phyloP scores from a whole-genome alignment of 1,140 invertebrate species.

The Wasmannia auropunctata region DNA sequence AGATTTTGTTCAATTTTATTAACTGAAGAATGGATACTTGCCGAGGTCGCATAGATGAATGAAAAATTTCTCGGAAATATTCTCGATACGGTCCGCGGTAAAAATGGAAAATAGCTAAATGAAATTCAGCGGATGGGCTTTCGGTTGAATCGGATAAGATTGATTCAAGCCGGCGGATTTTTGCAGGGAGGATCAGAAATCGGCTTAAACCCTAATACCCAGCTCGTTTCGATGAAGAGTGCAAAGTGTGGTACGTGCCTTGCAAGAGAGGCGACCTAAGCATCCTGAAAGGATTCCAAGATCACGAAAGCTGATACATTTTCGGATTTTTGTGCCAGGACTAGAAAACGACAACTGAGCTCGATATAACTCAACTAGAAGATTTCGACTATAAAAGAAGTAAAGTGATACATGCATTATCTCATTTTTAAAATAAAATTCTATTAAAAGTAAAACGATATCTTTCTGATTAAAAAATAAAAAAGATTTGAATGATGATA shows the following conservation, averaged over 20 bases:
- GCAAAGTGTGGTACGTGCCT: conserved; percentile 68
- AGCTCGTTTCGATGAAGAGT: conserved; percentile 69
- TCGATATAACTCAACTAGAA: neutral
- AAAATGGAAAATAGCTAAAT: conserved; percentile 51
- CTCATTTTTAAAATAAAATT: neutral
- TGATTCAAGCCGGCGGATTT: conserved; percentile 65
- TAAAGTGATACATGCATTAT: neutral
- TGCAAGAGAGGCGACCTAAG: conserved; percentile 58
- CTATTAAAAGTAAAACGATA: neutral
- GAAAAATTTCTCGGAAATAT: conserved; percentile 55
- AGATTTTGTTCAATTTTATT: conserved; percentile 12
- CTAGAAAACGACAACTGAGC: neutral
- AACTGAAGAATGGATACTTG: neutral
- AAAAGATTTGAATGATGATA: neutral
- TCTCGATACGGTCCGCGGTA: conserved; percentile 29
- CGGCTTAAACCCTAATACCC: conserved; percentile 70
- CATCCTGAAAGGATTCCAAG: conserved; percentile 65
- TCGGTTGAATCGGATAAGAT: conserved; percentile 66
- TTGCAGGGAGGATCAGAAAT: conserved; percentile 66
- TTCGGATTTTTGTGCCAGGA: conserved; percentile 51
- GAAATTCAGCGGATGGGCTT: conserved; percentile 60
- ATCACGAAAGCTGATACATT: conserved; percentile 65
- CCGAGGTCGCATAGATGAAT: conserved; percentile 18
- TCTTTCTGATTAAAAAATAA: neutral
- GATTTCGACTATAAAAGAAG: neutral